Conservation (phyloP, 2,797 vertebrate species). For the Sylvilagus floridanus region DNA sequence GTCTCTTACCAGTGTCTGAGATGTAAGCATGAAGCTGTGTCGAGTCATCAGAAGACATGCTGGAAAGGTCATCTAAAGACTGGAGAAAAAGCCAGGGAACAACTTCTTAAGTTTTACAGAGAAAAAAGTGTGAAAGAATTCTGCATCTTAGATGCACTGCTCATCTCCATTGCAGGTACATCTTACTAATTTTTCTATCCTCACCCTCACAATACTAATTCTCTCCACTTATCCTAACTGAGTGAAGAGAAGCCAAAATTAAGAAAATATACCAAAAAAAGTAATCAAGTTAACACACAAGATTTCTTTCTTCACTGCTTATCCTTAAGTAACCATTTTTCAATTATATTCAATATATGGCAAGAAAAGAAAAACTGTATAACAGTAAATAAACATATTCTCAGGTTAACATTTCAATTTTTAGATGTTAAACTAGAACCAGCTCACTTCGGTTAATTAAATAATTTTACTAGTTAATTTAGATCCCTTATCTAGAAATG, state of each 20-base stretch:
- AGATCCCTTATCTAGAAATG: constrained; percentile 32
- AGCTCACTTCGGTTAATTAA: constrained; percentile 27
- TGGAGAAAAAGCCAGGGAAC: constrained; percentile 81
- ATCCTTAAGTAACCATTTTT: background rate
- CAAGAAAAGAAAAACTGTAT: constrained; percentile 32
- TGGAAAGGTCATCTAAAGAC: constrained; percentile 98
- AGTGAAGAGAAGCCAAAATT: constrained; percentile 2
- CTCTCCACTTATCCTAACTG: background rate
- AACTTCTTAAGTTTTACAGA: constrained; percentile 62
- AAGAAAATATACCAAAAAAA: background rate
- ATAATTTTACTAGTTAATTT: constrained; percentile 30
- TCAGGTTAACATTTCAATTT: background rate
- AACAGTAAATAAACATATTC: constrained; percentile 26
- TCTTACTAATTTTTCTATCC: background rate
- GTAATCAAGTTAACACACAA: constrained; percentile 27
- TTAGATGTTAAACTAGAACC: background rate
- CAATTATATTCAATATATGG: background rate
- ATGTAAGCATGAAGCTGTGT: constrained; percentile 96
- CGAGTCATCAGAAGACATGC: constrained; percentile 93
- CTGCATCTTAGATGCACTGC: background rate
- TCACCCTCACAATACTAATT: background rate
- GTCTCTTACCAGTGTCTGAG: constrained; percentile 96
- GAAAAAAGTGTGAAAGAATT: constrained; percentile 13
- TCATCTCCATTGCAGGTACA: background rate
- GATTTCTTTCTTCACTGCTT: constrained; percentile 25